Base-by-base conservation (phyloP, 2,888 invertebrate genomes). In the Patella ulyssiponensis region DNA sequence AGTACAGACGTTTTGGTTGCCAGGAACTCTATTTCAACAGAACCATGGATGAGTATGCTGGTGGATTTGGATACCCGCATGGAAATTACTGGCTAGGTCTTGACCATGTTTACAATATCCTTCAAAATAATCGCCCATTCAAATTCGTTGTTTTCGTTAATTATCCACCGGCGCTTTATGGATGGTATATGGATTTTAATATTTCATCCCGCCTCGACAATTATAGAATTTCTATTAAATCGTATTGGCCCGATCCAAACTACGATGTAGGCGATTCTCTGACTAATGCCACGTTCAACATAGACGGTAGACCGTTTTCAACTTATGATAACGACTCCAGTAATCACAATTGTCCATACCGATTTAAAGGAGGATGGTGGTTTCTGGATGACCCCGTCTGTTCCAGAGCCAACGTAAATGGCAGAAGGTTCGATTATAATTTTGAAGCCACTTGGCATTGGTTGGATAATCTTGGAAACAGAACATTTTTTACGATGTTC, bases 331-430 rank as follows among this genome's bases (percentile, higher is more conserved):
- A 3, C 9, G 64, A 64, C 64, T 20, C 7, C 64, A 64, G 20
- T 2, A 64, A n/a, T n/a, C n/a, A 64, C 64, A 64, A 20, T 64
- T 64, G 64, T 64, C 64, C 64, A 20, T 5, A 20, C 20, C 7
- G 64, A n/a, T 64, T 64, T n/a, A 64, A 64, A 64, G 12, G 64
- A 20, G 64, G 64, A 20, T 64, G 64, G 64, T 64, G 64, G 64
- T 64, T 64, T 64, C 20, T 14, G 23, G 20, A 64, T n/a, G 20
- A 12, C 15, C 20, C 64, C 15, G 20, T 3, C 23, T 64, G 64
- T 64, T 12, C 7, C 12, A 11, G 3, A n/a, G 64, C 64, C n/a
- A 64, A 64, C 23, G 11, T 23, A 64, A 64, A 64, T 64, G 64
- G 64, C n/a, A 64, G 23, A 23, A 7, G 64, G 12, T 14, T 2